Conservation (phyloP, 1,140 invertebrate species). For the Temnothorax longispinosus region DNA sequence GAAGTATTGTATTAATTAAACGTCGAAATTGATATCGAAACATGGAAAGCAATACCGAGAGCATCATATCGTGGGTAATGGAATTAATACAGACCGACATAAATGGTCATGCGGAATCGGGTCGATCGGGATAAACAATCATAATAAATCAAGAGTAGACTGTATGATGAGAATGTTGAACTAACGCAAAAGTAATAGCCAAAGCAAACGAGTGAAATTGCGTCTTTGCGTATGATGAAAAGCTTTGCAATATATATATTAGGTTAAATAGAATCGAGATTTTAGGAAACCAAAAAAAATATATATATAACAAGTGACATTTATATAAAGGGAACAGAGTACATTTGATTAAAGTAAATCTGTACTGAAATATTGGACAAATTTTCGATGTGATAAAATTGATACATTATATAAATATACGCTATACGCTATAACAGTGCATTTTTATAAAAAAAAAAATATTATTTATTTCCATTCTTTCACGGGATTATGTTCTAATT, state of each 20-base stretch:
- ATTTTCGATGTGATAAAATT: neutral
- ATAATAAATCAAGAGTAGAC: slow-evolving; percentile 56
- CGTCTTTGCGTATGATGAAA: slow-evolving; percentile 18
- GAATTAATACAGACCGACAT: slow-evolving; percentile 57
- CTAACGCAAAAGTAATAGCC: slow-evolving; percentile 28
- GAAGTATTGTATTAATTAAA: slow-evolving; percentile 56
- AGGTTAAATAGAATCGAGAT: neutral
- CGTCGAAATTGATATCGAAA: slow-evolving; percentile 52
- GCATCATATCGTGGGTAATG: slow-evolving; percentile 34
- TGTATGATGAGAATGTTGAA: slow-evolving; percentile 47
- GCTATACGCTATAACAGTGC: neutral
- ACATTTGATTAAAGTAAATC: slow-evolving; percentile 3
- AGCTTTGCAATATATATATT: slow-evolving; percentile 3
- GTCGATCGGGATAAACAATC: slow-evolving; percentile 56
- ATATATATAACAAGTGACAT: slow-evolving; percentile 9
- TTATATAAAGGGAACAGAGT: neutral
- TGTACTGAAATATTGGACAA: neutral
- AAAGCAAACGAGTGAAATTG: slow-evolving; percentile 22
- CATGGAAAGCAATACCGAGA: slow-evolving; percentile 41
- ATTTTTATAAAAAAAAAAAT: neutral
- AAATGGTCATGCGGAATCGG: slow-evolving; percentile 31
- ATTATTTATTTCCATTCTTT: neutral
- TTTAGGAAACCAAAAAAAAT: neutral
- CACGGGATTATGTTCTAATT: neutral
- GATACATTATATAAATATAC: neutral